Conservation (phyloP, 2,888 invertebrate genomes). For the Ectemnius cavifrons region DNA sequence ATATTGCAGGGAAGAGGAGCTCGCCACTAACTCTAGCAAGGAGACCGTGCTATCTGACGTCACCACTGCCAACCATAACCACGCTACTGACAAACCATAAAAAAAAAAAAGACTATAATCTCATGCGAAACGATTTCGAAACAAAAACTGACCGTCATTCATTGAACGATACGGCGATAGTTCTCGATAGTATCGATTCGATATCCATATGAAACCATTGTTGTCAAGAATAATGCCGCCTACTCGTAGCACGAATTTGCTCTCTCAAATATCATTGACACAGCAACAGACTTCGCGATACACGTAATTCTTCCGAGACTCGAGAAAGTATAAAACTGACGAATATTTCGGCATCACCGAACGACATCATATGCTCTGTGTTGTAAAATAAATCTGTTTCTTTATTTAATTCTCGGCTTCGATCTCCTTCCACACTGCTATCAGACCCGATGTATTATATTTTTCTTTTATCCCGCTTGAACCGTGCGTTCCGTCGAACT, state of each 20-base stretch:
- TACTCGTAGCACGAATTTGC: background rate
- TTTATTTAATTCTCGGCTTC: conserved; percentile 63
- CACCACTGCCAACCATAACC: conserved; percentile 75
- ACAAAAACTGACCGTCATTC: conserved; percentile 46
- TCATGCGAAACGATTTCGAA: conserved; percentile 45
- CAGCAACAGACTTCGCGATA: background rate
- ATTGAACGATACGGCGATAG: too few relatives aligned
- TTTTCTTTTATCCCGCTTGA: too few relatives aligned
- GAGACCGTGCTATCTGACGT: conserved; percentile 76
- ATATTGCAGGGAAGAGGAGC: conserved; percentile 77
- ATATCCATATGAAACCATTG: too few relatives aligned
- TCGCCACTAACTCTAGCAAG: conserved; percentile 77
- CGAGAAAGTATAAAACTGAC: conserved; percentile 30
- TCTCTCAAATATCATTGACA: background rate
- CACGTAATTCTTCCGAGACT: background rate
- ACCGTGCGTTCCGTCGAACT: too few relatives aligned
- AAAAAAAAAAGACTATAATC: conserved; percentile 42
- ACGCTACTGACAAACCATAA: conserved; percentile 71
- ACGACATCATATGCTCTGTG: conserved; percentile 57
- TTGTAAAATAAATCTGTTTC: conserved; percentile 67
- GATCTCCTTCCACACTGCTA: conserved; percentile 57
- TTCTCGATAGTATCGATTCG: too few relatives aligned
- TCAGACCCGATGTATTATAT: conserved; percentile 7
- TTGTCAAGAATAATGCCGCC: too few relatives aligned
- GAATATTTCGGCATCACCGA: conserved; percentile 74